Conservation (phyloP, 1,140 invertebrate species). For the Philotrypesis tridentata region DNA sequence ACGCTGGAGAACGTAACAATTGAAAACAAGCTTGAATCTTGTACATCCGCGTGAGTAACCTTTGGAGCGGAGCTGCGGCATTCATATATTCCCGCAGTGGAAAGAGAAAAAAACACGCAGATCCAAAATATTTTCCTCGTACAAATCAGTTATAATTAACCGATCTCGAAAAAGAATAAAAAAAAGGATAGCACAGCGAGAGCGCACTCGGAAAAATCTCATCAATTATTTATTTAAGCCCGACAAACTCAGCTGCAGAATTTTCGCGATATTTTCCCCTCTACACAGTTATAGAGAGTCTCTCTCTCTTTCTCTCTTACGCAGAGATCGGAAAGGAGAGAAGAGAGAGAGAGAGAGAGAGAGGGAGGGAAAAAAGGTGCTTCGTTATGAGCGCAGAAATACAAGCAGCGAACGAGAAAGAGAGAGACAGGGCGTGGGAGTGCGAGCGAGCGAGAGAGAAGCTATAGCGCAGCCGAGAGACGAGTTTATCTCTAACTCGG, state of each 20-base stretch:
- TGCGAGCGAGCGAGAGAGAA: conserved; percentile 51
- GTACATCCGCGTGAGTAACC: no score
- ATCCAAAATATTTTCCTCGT: no score
- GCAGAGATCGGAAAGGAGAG: conserved; percentile 1
- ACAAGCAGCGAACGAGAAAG: background rate
- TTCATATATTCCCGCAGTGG: no score
- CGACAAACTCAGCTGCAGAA: background rate
- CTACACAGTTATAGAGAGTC: background rate
- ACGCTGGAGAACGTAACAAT: no score
- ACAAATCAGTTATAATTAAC: no score
- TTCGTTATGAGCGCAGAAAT: conserved; percentile 35
- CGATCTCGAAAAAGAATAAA: no score
- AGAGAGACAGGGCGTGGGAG: conserved; percentile 51
- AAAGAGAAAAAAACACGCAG: no score
- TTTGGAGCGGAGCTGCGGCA: no score
- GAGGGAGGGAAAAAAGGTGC: conserved; percentile 12
- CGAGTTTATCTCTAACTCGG: conserved; percentile 41
- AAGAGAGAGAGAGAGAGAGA: background rate
- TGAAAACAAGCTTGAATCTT: no score
- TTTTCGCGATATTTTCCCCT: background rate
- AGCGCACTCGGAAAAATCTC: background rate
- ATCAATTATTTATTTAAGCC: background rate
- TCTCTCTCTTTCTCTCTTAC: no score
- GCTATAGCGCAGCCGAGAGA: conserved; percentile 43
- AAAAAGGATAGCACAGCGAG: background rate